Base-by-base conservation (phyloP, 1,140 invertebrate genomes). In the Anoplolepis gracilipes region DNA sequence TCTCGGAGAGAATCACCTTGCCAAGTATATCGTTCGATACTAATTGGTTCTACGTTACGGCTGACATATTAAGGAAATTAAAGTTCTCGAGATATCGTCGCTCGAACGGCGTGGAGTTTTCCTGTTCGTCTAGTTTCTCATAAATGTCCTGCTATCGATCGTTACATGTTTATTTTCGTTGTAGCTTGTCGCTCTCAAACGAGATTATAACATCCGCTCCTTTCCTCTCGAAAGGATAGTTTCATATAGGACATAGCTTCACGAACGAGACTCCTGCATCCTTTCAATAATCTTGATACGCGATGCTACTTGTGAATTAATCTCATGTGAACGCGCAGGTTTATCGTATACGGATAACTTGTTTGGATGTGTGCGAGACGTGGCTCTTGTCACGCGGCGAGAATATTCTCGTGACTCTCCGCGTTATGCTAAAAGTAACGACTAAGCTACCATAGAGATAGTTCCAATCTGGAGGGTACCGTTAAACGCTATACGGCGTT, bases 1-100 rank as follows among this genome's bases (percentile, higher is more conserved):
- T 49, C 55, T 4, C 25, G 19, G 75, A 76, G 86, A 81, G 73
- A 42, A 55, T 55, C 69, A 76, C 36, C 67, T 5, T 30, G 7
- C 30, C 42, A 64, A 70, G 88, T 72, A 87, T 91, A 91, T 92
- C 89, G 85, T 55, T 77, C 69, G 61, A 85, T 86, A 92, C 89
- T 93, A 92, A 93, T 93, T 93, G 92, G 77, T 88, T 85, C 77
- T 67, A 70, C 61, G 42, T 30, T 59, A 84, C 55, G 81, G 77
- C 69, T 90, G 90, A 92, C 90, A 76, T 90, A 91, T 92, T 89
- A 92, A 91, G 91, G 89, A 91, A 93, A 92, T 91, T 91, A 92
- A 92, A 91, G 79, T 92, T 84, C 62, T 72, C 84, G 42, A 72
- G 79, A 91, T 90, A 92, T 73, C 76, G 49, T 22, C 72, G 42